These are phyloP conservation scores for Drosophila melanosoma DNA, from an alignment of 2,888 invertebrate species.

Conservation along the genomic window DNA sequence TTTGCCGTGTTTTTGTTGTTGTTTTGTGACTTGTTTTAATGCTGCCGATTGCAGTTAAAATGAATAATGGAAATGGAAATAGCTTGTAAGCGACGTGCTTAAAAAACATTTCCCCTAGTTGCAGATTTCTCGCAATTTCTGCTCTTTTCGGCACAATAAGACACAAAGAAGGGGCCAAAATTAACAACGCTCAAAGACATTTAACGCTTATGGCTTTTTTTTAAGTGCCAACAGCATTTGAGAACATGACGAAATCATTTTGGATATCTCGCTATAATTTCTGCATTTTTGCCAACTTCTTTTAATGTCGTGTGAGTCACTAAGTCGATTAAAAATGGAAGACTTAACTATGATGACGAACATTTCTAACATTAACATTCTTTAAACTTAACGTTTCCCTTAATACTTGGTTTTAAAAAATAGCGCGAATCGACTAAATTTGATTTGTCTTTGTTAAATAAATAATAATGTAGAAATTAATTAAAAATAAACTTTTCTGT, in stretches of 20 bases:
- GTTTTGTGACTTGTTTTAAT: conserved; percentile 60
- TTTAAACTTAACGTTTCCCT: not conserved
- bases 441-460: not conserved
- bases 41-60: conserved; percentile 74
- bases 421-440: not conserved
- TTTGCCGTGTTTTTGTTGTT: conserved; percentile 27
- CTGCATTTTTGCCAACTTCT: conserved; percentile 19
- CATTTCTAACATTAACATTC: not conserved
- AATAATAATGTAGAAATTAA: not conserved
- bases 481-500: not conserved
- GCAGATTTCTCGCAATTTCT: conserved; percentile 45
- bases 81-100: conserved; percentile 72
- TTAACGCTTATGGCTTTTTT: conserved; percentile 44
- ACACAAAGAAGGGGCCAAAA: conserved; percentile 27
- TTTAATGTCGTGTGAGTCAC: conserved; percentile 2
- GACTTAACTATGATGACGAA: not conserved
- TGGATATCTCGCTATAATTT: conserved; percentile 26
- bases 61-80: conserved; percentile 63
- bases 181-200: conserved; percentile 52
- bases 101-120: conserved; percentile 55
- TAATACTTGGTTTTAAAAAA: not conserved
- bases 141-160: conserved; percentile 36
- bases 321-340: not conserved
- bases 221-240: conserved; percentile 48
- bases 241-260: conserved; percentile 24